Evolutionary conservation across 2,888 invertebrate species (phyloP).

Genomic region (Megastigmus dorsalis): DNA sequence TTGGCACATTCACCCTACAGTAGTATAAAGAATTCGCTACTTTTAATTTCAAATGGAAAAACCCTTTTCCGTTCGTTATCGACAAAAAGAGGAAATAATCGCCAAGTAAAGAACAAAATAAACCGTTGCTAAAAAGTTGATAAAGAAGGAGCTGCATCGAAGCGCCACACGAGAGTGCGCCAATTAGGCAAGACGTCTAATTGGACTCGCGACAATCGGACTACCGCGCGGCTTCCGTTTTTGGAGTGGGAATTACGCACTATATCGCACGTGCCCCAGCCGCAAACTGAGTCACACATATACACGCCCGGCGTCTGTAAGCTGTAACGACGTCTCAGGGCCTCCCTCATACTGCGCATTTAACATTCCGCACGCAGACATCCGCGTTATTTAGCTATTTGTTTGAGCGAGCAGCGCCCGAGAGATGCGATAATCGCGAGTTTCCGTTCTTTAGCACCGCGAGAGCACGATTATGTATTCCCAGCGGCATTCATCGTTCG

Average conservation of each 20-base stretch:
- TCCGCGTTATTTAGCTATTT: constrained; percentile 40
- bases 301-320: constrained; percentile 6
- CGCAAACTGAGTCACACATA: background rate
- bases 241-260: background rate
- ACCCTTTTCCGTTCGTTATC: no score
- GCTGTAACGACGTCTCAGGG: constrained; percentile 29
- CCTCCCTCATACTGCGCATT: constrained; percentile 8
- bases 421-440: constrained; percentile 56
- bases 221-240: constrained; percentile 26
- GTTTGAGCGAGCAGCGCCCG: background rate
- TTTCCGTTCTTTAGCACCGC: constrained; percentile 54
- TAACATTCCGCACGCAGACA: constrained; percentile 48
- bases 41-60: no score
- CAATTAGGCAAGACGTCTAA: constrained; percentile 25
- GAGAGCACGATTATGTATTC: background rate
- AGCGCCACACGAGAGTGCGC: background rate
- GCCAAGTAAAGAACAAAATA: background rate
- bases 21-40: no score
- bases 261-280: constrained; percentile 2
- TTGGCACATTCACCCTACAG: no score
- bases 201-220: constrained; percentile 4
- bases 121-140: no score
- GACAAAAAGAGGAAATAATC: no score
- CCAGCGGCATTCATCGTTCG: background rate
- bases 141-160: background rate